These are phyloP conservation scores for Papilio machaon DNA, from an alignment of 1,140 invertebrate genomes.

Conservation along the genomic window DNA sequence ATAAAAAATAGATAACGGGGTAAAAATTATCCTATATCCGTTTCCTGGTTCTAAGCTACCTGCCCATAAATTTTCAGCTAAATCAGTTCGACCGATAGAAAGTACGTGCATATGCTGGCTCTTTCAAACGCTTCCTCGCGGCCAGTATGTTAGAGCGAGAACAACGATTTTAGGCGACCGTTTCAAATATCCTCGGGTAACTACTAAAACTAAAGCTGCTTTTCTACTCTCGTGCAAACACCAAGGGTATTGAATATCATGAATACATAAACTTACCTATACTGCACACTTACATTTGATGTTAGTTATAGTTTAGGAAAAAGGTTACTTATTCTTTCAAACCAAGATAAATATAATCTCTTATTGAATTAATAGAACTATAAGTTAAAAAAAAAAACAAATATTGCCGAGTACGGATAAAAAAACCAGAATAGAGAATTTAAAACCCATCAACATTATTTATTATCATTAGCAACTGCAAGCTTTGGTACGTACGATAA, in stretches of 20 bases:
- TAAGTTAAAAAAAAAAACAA: too few relatives aligned
- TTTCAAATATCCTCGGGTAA: conserved; percentile 34
- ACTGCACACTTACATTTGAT: neutral
- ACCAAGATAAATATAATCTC: too few relatives aligned
- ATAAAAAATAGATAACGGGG: too few relatives aligned
- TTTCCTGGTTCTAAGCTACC: too few relatives aligned
- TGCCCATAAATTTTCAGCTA: too few relatives aligned
- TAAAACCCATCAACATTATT: neutral
- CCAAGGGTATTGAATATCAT: neutral
- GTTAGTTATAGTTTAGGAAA: too few relatives aligned
- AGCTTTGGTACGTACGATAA: conserved; percentile 48
- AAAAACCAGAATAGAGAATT: too few relatives aligned
- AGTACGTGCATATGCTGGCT: neutral
- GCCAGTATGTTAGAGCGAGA: neutral
- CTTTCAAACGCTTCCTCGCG: neutral
- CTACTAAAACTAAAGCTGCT: conserved; percentile 35
- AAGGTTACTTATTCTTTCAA: too few relatives aligned
- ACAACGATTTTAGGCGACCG: conserved; percentile 16
- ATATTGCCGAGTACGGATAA: too few relatives aligned
- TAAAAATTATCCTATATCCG: too few relatives aligned
- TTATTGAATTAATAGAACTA: too few relatives aligned
- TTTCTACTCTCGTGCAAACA: conserved; percentile 30
- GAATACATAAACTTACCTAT: neutral
- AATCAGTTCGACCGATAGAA: too few relatives aligned
- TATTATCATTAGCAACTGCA: conserved; percentile 24